Evolutionary conservation across 2,888 invertebrate species (phyloP), one percentile per base, ranked within the genome.

Genomic region (Pammene aurita): DNA sequence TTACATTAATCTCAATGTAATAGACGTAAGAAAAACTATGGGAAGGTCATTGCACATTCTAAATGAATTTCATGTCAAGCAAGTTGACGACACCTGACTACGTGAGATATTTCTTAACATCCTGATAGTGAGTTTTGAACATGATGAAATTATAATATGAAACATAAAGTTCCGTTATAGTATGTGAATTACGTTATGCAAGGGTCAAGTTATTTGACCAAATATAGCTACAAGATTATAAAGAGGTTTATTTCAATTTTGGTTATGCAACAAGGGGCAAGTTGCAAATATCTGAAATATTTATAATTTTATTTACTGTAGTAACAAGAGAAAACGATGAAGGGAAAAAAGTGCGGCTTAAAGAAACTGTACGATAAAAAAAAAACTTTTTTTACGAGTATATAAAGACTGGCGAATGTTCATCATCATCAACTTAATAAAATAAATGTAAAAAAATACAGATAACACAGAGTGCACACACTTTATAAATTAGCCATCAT

Each of bases 31-130:
- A 69, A n/a, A 69, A 63, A 52, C 67, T 68, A 64, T 55, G 69
- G 65, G 58, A 69, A 69, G 69, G 69, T 65, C 69, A 46, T 41
- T 38, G 13, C 58, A 58, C 54, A 69, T 65, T 65, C 48, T 38
- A 69, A 55, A 58, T 50, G 38, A 58, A 60, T 65, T 46, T 41
- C 26, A 60, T 42, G 65, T 46, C 55, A 41, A 62, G 18, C 57
- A 42, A 46, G 65, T 65, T 65, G 69, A 65, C 64, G 48, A 69
- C 69, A 69, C 60, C 58, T 65, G 64, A 46, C 46, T 55, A 62
- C 69, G 69, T 69, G 69, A 69, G 69, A 69, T 69, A 60, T 65
- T 65, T 69, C 42, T 65, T 69, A 60, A 65, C 46, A 60, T 65
- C 52, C 65, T 54, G 69, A 69, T 69, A 69, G 58, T 38, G 46